phyloP scores from a whole-genome alignment of 2,797 vertebrate species.

The Megalops cyprinoides region DNA sequence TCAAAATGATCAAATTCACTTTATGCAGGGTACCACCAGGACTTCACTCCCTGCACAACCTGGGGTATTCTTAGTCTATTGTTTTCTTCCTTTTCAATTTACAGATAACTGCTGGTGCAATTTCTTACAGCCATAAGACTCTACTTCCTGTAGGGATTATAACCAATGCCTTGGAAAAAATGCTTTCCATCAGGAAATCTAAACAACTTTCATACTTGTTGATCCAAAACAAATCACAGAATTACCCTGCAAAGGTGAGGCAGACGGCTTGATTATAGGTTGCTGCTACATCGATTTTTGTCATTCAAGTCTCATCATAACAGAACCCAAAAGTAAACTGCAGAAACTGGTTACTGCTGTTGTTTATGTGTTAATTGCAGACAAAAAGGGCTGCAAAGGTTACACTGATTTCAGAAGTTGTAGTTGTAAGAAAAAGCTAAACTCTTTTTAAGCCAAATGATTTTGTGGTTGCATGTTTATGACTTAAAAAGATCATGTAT shows the following conservation, averaged over 20 bases:
- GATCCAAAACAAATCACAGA: not conserved
- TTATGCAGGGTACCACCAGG: not conserved
- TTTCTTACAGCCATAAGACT: conserved; percentile 58
- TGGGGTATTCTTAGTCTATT: not conserved
- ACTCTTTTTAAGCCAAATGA: too few species aligned
- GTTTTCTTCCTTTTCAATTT: conserved; percentile 35
- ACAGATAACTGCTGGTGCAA: conserved; percentile 56
- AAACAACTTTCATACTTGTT: not conserved
- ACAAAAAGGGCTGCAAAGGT: not conserved
- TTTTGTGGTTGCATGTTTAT: too few species aligned
- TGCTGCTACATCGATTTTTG: not conserved
- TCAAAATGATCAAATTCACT: conserved; percentile 1
- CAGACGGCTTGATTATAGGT: not conserved
- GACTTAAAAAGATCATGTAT: too few species aligned
- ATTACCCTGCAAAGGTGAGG: not conserved
- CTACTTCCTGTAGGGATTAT: conserved; percentile 54
- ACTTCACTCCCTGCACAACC: not conserved
- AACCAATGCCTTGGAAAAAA: conserved; percentile 56
- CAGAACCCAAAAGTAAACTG: conserved; percentile 5
- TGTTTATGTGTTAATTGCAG: not conserved
- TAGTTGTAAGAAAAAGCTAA: too few species aligned
- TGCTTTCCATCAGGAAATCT: conserved; percentile 37
- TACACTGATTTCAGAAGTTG: not conserved
- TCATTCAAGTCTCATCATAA: conserved; percentile 3
- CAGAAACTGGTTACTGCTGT: not conserved